Percentiles rank a stretch among this genome's conserved stretches.
Conservation (phyloP, 2,797 vertebrate species). For the Benthosema pterotum region DNA sequence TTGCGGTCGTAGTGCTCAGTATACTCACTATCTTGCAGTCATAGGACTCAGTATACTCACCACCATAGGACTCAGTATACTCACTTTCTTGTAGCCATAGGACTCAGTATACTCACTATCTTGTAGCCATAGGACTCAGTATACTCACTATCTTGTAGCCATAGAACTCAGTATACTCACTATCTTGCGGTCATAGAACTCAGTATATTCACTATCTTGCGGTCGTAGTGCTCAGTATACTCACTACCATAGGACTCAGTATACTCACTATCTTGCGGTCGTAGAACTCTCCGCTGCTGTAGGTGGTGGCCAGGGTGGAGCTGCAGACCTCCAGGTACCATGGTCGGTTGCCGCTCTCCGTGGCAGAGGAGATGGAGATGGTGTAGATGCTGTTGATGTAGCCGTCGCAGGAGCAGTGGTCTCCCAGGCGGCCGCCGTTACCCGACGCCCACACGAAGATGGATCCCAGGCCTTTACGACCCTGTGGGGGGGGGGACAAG, state of each 20-base stretch:
- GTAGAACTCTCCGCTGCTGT: slow-evolving; percentile 84
- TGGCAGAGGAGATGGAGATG: slow-evolving; percentile 86
- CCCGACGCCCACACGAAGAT: slow-evolving; percentile 91
- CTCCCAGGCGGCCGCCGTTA: slow-evolving; percentile 85
- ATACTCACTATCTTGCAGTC: too few relatives aligned
- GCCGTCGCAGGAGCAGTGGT: slow-evolving; percentile 91
- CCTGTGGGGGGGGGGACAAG: slow-evolving; percentile 64
- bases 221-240: too few relatives aligned
- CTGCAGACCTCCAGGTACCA: slow-evolving; percentile 88
- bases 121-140: too few relatives aligned
- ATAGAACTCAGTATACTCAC: too few relatives aligned
- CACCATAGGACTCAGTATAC: too few relatives aligned
- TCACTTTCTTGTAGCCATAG: too few relatives aligned
- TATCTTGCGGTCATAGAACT: too few relatives aligned
- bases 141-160: too few relatives aligned
- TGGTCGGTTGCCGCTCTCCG: slow-evolving; percentile 81
- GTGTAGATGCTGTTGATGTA: slow-evolving; percentile 93
- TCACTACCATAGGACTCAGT: slow-evolving; percentile 59
- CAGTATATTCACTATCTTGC: too few relatives aligned
- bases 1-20: too few relatives aligned
- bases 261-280: slow-evolving; percentile 74
- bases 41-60: too few relatives aligned
- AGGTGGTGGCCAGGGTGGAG: slow-evolving; percentile 89
- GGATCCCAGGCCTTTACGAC: slow-evolving; percentile 88
- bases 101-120: too few relatives aligned